Base-by-base conservation (phyloP, 2,797 vertebrate species). In the Pipistrellus pipistrellus region DNA sequence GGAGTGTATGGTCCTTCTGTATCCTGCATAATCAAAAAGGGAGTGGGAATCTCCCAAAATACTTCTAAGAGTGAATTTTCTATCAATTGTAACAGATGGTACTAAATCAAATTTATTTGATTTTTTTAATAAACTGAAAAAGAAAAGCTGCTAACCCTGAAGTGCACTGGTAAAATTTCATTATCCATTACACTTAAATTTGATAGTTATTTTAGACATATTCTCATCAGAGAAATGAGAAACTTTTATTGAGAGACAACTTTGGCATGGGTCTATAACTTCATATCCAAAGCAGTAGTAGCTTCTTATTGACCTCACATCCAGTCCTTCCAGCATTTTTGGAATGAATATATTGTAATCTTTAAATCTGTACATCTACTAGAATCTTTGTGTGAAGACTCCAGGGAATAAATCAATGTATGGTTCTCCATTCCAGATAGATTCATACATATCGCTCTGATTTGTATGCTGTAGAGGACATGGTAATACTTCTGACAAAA, bases 401-500 rank as follows among this genome's bases (percentile, higher is more conserved):
- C 48, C 35, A 68, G 75, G 73, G 59, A 90, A 48, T 27, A 91
- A 66, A 8, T 83, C 51, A 51, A 66, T 93, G 73, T 35, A 32
- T 78, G 23, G 3, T 64, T 95, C 41, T 68, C 21, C 44, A 87
- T 84, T 94, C 27, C 64, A 93, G 76, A 92, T 91, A 90, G 57
- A 94, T 78, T 88, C 48, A 72, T 35, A 82, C 41, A 80, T 97
- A 90, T 96, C 64, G 68, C 66, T 97, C 72, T 25, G 84, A 80
- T 84, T 93, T 95, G 77, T 14, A 3, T 21, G 80, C 73, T 93
- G 57, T 87, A 96, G 88, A 96, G 94, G 32, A 53, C 48, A 72
- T 75, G n/a, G 38, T 13, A 77, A 93, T 88, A 95, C 59, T 97
- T 97, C 90, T 96, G 87, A 30, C 77, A 6, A 88, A 97, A 85